Base-by-base conservation (phyloP, 2,113 vertebrate species). In the Onychorhynchus coronatus region DNA sequence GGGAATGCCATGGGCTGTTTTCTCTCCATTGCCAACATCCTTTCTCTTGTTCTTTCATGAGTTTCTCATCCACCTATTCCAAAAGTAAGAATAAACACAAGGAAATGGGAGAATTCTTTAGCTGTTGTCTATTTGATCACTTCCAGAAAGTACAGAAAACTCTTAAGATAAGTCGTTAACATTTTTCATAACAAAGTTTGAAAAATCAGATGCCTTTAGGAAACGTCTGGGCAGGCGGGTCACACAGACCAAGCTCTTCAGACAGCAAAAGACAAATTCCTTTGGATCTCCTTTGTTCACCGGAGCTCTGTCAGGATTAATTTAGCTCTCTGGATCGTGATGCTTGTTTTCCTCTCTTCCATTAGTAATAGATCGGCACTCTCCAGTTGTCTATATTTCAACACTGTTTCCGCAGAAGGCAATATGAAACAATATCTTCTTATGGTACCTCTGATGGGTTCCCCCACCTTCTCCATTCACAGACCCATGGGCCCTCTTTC, bases 331-430 rank as follows among this genome's bases (percentile, higher is more conserved):
- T 67, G 25, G 19, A 39, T 46, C 62, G 59, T 89, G 55, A 35
- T 67, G 18, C 14, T 66, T 52, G 47, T 91, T 80, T 84, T 74
- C 37, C 28, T 44, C 44, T 66, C 50, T 85, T 75, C 37, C 58
- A 13, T 3, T 65, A 59, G 30, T 25, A 85, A n/a, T 1, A 73
- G 37, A 35, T 22, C 1, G 0, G 23, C 0, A 0, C 46, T 87
- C 50, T 50, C 46, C 58, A 24, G 1, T 0, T 74, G 20, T 46
- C 39, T 91, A 1, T 31, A 78, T 95, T 56, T 25, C 41, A 78
- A 62, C 44, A 72, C 27, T 10, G 59, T 85, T 78, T 84, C 62
- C 37, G 71, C 31, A 49, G 47, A 72, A 82, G 23, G 14, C 37
- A 41, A 10, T 19, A 24, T 12, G 42, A 88, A 84, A 72, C 44